phyloP scores from a whole-genome alignment of 2,888 invertebrate genomes.

The Meliscaeva auricollis region DNA sequence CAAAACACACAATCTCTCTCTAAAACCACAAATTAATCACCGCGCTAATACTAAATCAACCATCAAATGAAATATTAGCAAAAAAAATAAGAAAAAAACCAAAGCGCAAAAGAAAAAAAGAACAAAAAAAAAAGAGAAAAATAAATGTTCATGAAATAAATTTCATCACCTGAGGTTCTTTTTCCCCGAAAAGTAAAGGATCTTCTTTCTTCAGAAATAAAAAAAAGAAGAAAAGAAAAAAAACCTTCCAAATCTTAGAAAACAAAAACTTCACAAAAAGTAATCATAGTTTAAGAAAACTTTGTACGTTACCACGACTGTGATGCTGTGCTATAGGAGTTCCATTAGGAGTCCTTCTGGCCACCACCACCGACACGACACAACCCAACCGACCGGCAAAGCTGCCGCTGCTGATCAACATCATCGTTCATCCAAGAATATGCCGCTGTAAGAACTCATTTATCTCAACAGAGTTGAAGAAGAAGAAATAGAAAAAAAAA shows the following conservation, averaged over 20 bases:
- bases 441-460: conserved; percentile 63
- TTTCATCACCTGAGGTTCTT: conserved; percentile 65
- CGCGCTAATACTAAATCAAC: conserved; percentile 69
- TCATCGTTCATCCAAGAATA: conserved; percentile 63
- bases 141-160: conserved; percentile 58
- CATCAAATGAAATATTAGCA: conserved; percentile 66
- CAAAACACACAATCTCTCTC: conserved; percentile 3
- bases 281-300: conserved; percentile 74
- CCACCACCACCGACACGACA: neutral
- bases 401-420: conserved; percentile 41
- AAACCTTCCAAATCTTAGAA: conserved; percentile 49
- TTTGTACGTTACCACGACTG: conserved; percentile 35
- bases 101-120: neutral
- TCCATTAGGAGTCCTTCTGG: neutral
- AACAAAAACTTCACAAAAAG: conserved; percentile 69
- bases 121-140: conserved; percentile 13
- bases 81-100: conserved; percentile 3
- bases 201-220: neutral
- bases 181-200: neutral
- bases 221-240: neutral
- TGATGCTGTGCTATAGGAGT: neutral
- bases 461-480: conserved; percentile 44
- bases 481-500: conserved; percentile 5
- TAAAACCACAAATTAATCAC: conserved; percentile 65
- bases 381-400: too few species aligned